These are phyloP conservation scores for Hymenochirus boettgeri DNA, from an alignment of 2,113 vertebrate genomes.

Conservation along the genomic window DNA sequence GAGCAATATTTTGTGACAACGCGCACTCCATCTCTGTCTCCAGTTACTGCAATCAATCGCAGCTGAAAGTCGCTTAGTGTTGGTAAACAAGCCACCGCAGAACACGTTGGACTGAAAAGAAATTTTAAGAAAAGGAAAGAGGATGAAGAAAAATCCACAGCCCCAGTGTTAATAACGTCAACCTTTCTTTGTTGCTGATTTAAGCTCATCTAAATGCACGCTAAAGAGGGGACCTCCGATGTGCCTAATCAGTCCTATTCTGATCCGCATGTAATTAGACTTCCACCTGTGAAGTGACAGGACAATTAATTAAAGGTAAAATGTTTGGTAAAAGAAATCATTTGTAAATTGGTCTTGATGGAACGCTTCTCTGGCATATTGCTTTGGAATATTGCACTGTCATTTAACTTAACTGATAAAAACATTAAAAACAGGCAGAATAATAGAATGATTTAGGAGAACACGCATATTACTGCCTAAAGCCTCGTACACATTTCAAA, in stretches of 20 bases:
- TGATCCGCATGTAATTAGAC: slow-evolving; percentile 34
- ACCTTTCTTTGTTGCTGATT: slow-evolving; percentile 16
- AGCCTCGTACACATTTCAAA: no score
- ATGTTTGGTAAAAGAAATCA: slow-evolving; percentile 11
- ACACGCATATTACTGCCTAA: no score
- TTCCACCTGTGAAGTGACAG: slow-evolving; percentile 21
- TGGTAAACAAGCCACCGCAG: no score
- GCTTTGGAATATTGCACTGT: background rate
- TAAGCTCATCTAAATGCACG: slow-evolving; percentile 12
- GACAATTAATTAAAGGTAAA: slow-evolving; percentile 35
- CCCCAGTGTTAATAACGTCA: slow-evolving; percentile 20
- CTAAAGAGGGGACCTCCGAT: background rate
- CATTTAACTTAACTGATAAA: no score
- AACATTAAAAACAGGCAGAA: no score
- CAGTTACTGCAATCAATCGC: no score
- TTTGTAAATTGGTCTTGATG: slow-evolving; percentile 23
- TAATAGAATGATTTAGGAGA: no score
- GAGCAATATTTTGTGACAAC: no score
- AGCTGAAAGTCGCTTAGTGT: no score
- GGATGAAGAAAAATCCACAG: background rate
- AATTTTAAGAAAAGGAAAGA: no score
- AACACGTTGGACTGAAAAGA: no score
- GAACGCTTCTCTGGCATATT: background rate
- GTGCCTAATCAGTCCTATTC: slow-evolving; percentile 30
- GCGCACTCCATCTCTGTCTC: no score